Evolutionary conservation across 2,888 invertebrate species (phyloP).

Genomic region (Eristalis intricaria): DNA sequence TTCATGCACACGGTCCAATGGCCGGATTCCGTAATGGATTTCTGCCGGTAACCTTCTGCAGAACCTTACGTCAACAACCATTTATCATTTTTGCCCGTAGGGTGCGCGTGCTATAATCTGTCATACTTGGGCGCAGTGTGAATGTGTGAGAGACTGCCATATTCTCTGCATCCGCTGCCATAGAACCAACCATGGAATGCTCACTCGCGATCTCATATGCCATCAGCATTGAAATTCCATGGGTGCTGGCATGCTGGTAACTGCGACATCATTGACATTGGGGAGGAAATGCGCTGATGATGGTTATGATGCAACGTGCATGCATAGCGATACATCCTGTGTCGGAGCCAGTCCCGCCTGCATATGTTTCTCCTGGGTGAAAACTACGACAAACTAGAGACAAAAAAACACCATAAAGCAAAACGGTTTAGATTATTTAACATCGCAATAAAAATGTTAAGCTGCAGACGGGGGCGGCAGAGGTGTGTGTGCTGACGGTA

Average conservation of each 20-base stretch:
- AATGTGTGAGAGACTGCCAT: slow-evolving; percentile 28
- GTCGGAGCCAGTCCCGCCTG: not conserved
- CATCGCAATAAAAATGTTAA: slow-evolving; percentile 41
- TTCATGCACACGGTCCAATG: slow-evolving; percentile 8
- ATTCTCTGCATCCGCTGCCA: slow-evolving; percentile 25
- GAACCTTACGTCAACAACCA: slow-evolving; percentile 26
- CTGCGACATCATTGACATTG: slow-evolving; percentile 28
- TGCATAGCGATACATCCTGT: slow-evolving; percentile 12
- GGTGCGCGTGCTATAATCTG: slow-evolving; percentile 36
- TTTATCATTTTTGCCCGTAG: slow-evolving; percentile 37
- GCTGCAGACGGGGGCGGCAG: slow-evolving; percentile 7
- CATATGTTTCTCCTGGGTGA: slow-evolving; percentile 3
- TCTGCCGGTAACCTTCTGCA: slow-evolving; percentile 22
- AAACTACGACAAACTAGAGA: not conserved
- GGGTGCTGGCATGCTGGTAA: slow-evolving; percentile 3
- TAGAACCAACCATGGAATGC: not conserved
- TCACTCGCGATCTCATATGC: slow-evolving; percentile 4
- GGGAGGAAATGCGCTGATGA: slow-evolving; percentile 18
- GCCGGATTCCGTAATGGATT: slow-evolving; percentile 45
- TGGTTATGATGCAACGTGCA: slow-evolving; percentile 44
- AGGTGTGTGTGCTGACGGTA: not conserved
- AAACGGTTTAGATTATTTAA: slow-evolving; percentile 43
- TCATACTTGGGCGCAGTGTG: slow-evolving; percentile 23
- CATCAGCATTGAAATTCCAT: not conserved
- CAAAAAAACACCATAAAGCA: slow-evolving; percentile 5